Evolutionary conservation across 2,888 invertebrate genomes (phyloP).

Genomic region (Synanthedon vespiformis): DNA sequence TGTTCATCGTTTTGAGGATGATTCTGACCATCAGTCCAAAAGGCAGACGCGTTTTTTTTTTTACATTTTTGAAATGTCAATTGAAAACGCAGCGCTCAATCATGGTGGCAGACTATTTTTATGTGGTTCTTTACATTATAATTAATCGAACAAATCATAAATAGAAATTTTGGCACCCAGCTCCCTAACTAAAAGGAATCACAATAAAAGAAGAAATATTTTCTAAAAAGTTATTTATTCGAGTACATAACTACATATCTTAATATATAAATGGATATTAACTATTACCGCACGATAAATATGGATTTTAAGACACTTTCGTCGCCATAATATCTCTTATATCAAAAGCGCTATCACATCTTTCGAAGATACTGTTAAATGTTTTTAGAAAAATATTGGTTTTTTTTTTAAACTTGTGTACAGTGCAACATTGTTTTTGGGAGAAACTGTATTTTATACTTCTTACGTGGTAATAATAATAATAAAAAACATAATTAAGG

Average conservation of each 20-base stretch:
- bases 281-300: constrained; percentile 66
- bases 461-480: background rate
- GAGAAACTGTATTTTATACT: constrained; percentile 31
- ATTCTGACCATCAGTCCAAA: no score
- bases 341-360: constrained; percentile 57
- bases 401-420: constrained; percentile 21
- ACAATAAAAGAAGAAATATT: constrained; percentile 2
- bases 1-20: no score
- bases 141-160: no score
- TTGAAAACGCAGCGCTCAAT: no score
- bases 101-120: no score
- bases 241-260: constrained; percentile 71
- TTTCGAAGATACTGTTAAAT: constrained; percentile 39
- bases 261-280: constrained; percentile 68
- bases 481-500: constrained; percentile 9
- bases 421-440: constrained; percentile 32
- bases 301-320: constrained; percentile 55
- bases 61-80: no score
- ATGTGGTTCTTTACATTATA: no score
- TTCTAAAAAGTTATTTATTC: constrained; percentile 71
- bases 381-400: constrained; percentile 54
- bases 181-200: no score
- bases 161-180: no score
- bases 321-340: constrained; percentile 31
- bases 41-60: no score